These are phyloP conservation scores for Drosophila barbarae DNA, from an alignment of 2,888 invertebrate species.

Conservation along the genomic window DNA sequence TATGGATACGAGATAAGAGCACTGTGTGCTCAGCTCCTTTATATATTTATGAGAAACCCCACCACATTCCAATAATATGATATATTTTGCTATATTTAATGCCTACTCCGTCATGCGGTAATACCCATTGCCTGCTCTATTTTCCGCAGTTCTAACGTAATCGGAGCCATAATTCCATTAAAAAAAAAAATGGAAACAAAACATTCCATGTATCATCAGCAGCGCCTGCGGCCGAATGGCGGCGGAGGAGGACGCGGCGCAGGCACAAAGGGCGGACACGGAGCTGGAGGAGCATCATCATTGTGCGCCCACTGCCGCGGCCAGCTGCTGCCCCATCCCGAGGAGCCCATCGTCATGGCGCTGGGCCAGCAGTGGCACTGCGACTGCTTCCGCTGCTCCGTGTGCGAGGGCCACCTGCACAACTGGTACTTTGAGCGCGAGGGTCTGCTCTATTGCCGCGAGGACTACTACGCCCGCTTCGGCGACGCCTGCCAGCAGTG, in stretches of 20 bases:
- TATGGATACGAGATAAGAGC: neutral
- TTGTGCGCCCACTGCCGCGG: conserved; percentile 40
- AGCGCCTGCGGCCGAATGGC: conserved; percentile 19
- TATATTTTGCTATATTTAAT: conserved; percentile 25
- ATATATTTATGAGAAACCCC: neutral
- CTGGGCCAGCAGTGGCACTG: conserved; percentile 92
- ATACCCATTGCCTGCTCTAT: neutral
- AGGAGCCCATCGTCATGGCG: conserved; percentile 87
- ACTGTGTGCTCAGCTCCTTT: neutral
- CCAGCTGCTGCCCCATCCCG: conserved; percentile 52
- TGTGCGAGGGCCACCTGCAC: conserved; percentile 90
- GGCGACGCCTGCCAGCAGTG: conserved; percentile 95
- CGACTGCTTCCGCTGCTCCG: conserved; percentile 95
- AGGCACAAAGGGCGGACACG: neutral
- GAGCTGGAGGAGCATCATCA: conserved; percentile 9
- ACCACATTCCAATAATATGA: neutral
- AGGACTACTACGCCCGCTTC: conserved; percentile 92
- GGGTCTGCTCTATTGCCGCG: conserved; percentile 92
- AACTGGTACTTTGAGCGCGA: conserved; percentile 97
- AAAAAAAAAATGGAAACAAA: neutral
- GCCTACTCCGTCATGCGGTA: conserved; percentile 13
- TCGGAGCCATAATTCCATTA: no score
- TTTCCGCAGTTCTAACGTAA: conserved; percentile 25
- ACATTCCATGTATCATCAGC: conserved; percentile 43
- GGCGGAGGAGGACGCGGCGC: conserved; percentile 19